phyloP scores from a whole-genome alignment of 2,888 invertebrate genomes.

The Apamea epomidion region DNA sequence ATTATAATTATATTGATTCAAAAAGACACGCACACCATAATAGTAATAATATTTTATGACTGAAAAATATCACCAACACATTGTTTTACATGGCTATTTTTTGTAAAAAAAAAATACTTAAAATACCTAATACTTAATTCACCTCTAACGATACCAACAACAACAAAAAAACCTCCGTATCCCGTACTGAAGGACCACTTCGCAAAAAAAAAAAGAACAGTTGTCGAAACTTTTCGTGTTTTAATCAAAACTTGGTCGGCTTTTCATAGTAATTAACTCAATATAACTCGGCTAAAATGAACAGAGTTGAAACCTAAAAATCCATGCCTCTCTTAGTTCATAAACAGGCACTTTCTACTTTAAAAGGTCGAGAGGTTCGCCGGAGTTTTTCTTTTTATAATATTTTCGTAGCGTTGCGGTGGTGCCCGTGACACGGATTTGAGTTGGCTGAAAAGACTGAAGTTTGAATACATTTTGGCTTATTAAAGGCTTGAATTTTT shows the following conservation, averaged over 20 bases:
- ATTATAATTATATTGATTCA: no score
- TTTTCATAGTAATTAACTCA: constrained; percentile 61
- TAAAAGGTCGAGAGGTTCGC: constrained; percentile 53
- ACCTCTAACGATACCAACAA: constrained; percentile 1
- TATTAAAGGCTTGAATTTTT: constrained; percentile 38
- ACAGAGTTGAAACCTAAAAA: constrained; percentile 55
- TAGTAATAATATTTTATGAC: not conserved
- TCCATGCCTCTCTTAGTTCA: constrained; percentile 54
- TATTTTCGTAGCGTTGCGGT: constrained; percentile 4
- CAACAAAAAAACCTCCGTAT: not conserved
- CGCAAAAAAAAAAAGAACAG: constrained; percentile 10
- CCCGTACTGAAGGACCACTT: constrained; percentile 29
- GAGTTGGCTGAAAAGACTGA: constrained; percentile 4
- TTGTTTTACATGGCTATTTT: not conserved
- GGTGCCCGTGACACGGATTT: constrained; percentile 42
- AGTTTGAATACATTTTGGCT: constrained; percentile 43
- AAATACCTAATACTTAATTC: not conserved
- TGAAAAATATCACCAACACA: not conserved
- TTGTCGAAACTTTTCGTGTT: constrained; percentile 27
- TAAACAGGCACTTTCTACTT: constrained; percentile 59
- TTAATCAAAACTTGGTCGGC: constrained; percentile 60
- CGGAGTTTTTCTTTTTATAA: constrained; percentile 37
- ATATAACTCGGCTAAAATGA: constrained; percentile 50
- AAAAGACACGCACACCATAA: no score
- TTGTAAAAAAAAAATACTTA: not conserved